Evolutionary conservation across 2,797 vertebrate species (phyloP).

Genomic region (Pangasius larnaudii): DNA sequence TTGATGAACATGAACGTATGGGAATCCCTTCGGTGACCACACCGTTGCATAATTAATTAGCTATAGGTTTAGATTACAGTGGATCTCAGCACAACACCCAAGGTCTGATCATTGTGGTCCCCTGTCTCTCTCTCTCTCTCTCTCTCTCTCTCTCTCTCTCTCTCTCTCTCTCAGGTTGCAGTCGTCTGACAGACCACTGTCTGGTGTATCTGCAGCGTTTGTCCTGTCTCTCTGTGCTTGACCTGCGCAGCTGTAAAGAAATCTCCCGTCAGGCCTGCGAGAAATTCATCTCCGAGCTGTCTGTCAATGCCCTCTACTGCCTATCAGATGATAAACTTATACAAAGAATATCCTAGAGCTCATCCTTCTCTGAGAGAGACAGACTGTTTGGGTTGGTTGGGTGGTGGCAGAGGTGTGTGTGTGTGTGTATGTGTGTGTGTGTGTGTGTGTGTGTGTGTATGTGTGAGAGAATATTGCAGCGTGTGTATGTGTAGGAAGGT

Average conservation of each 20-base stretch:
- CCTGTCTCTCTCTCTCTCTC: slow-evolving; percentile 4
- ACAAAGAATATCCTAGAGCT: slow-evolving; percentile 92
- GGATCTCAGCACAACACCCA: neutral
- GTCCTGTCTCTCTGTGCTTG: slow-evolving; percentile 88
- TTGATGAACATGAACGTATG: neutral
- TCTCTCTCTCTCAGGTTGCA: slow-evolving; percentile 82
- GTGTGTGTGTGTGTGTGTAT: neutral
- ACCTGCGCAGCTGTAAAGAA: slow-evolving; percentile 92
- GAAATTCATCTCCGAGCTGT: slow-evolving; percentile 96
- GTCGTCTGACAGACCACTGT: slow-evolving; percentile 92
- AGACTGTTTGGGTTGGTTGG: slow-evolving; percentile 41
- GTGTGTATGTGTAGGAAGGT: neutral
- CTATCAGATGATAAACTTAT: slow-evolving; percentile 98
- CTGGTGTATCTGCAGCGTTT: slow-evolving; percentile 90
- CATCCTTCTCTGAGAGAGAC: slow-evolving; percentile 31
- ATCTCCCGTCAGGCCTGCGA: slow-evolving; percentile 94
- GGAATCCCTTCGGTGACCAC: neutral
- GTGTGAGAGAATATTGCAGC: neutral
- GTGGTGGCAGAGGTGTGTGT: slow-evolving; percentile 12
- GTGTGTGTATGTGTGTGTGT: neutral
- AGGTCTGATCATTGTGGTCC: neutral
- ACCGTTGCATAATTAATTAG: neutral
- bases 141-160: neutral
- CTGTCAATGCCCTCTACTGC: slow-evolving; percentile 96
- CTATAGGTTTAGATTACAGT: neutral